phyloP scores from a whole-genome alignment of 2,888 invertebrate species.

The Malachius bipustulatus region DNA sequence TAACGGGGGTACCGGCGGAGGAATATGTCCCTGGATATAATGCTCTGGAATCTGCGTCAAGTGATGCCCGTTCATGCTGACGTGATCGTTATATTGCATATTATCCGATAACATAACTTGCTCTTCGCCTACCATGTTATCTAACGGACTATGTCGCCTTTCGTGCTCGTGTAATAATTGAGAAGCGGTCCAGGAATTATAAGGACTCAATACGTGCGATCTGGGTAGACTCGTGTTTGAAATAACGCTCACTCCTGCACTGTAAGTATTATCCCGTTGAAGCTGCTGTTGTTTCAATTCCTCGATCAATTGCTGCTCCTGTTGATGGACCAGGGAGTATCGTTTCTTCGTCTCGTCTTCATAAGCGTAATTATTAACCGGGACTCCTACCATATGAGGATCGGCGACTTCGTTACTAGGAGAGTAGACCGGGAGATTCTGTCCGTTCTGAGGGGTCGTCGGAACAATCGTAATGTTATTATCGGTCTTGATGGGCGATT shows the following conservation, averaged over 20 bases:
- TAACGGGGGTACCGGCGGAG: slow-evolving; percentile 44
- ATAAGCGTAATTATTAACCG: slow-evolving; percentile 34
- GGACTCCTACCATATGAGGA: slow-evolving; percentile 37
- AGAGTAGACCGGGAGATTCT: slow-evolving; percentile 26
- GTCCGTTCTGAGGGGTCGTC: slow-evolving; percentile 30
- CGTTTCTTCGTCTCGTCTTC: slow-evolving; percentile 40
- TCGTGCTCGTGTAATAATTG: slow-evolving; percentile 48
- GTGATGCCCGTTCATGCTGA: slow-evolving; percentile 31
- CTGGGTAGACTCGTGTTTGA: slow-evolving; percentile 36
- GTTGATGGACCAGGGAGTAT: slow-evolving; percentile 38
- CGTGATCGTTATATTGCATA: slow-evolving; percentile 32
- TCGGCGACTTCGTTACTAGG: slow-evolving; percentile 31
- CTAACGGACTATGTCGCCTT: slow-evolving; percentile 41
- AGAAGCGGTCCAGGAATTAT: slow-evolving; percentile 48
- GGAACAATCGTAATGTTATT: slow-evolving; percentile 39
- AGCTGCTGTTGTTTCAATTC: slow-evolving; percentile 37
- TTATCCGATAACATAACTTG: slow-evolving; percentile 32
- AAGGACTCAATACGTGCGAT: slow-evolving; percentile 40
- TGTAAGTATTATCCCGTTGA: slow-evolving; percentile 27
- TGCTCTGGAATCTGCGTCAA: slow-evolving; percentile 30
- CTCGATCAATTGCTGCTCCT: slow-evolving; percentile 38
- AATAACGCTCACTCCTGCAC: slow-evolving; percentile 33
- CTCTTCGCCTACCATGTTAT: slow-evolving; percentile 25
- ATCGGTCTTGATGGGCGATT: slow-evolving; percentile 30
- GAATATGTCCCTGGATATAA: slow-evolving; percentile 25